These are phyloP conservation scores for Centropus unirufus DNA, from an alignment of 2,113 vertebrate species.

Conservation along the genomic window DNA sequence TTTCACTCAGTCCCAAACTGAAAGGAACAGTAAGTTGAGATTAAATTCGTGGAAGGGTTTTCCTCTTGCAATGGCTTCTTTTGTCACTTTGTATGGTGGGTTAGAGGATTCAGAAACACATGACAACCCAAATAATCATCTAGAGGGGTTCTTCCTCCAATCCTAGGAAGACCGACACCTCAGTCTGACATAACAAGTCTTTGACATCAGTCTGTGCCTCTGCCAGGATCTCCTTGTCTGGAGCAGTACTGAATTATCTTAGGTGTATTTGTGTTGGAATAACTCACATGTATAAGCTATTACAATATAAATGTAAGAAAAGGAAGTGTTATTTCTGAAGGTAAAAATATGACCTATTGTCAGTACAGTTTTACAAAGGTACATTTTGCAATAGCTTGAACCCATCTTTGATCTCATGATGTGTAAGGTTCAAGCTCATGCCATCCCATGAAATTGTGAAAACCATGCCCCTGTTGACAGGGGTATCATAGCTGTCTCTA, in stretches of 20 bases:
- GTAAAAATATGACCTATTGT: not conserved
- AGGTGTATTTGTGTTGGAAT: not conserved
- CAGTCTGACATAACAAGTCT: not conserved
- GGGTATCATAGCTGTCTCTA: not conserved
- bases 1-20: not conserved
- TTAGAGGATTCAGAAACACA: not conserved
- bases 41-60: not conserved
- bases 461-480: not conserved
- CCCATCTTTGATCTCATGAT: not conserved
- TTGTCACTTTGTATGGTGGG: not conserved
- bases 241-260: not conserved
- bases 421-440: not conserved
- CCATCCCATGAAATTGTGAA: not conserved
- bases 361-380: not conserved
- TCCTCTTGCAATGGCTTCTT: not conserved
- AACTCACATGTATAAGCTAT: not conserved
- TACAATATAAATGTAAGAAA: not conserved
- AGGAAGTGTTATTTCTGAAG: not conserved
- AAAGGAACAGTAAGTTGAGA: not conserved
- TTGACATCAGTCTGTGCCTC: not conserved
- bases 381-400: not conserved
- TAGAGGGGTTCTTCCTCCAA: not conserved
- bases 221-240: not conserved
- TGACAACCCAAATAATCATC: not conserved
- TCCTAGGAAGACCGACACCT: not conserved